Evolutionary conservation across 2,113 vertebrate genomes (phyloP).

Genomic region (Gopherus flavomarginatus): DNA sequence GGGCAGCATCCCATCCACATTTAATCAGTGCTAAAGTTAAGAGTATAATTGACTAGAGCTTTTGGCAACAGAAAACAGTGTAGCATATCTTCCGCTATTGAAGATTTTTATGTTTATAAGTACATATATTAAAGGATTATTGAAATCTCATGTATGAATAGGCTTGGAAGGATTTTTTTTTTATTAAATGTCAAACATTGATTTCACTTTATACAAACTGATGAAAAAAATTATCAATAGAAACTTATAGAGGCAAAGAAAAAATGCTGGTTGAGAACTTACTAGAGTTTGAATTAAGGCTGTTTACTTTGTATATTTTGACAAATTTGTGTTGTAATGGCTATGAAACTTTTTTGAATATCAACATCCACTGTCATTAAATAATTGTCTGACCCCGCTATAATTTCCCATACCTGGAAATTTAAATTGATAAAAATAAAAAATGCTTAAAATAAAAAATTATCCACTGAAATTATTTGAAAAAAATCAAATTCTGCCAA

Average conservation of each 20-base stretch:
- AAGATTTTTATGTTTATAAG: background rate
- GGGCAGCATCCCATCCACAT: background rate
- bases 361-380: background rate
- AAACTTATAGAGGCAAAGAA: background rate
- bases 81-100: background rate
- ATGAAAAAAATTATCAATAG: background rate
- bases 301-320: background rate
- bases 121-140: background rate
- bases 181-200: background rate
- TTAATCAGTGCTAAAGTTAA: background rate
- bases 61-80: background rate
- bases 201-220: background rate
- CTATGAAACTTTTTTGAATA: background rate
- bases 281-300: background rate
- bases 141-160: background rate
- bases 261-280: background rate
- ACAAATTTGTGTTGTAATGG: background rate
- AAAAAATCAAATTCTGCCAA: background rate
- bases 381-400: background rate
- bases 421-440: background rate
- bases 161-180: background rate
- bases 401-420: background rate
- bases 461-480: background rate
- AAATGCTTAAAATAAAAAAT: no score
- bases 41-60: background rate